These are phyloP conservation scores for Margaritifera margaritifera DNA, from an alignment of 2,888 invertebrate species.

Conservation along the genomic window DNA sequence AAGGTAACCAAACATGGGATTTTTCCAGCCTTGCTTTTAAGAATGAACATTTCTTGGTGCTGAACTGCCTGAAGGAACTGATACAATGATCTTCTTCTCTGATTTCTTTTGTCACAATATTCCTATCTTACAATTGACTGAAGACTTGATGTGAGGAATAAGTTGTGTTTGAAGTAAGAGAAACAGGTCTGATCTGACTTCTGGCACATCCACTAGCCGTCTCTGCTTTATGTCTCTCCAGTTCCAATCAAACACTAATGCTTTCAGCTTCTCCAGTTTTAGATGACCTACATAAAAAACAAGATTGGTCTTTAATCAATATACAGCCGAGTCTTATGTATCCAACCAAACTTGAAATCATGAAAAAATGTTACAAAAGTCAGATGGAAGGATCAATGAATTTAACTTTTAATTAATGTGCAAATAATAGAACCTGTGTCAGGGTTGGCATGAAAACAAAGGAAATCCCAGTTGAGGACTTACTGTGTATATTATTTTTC, in stretches of 20 bases:
- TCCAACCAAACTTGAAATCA: background rate
- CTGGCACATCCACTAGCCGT: conserved; percentile 61
- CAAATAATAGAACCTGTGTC: too few species aligned
- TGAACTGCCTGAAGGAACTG: background rate
- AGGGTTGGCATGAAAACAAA: too few species aligned
- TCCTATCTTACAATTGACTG: conserved; percentile 54
- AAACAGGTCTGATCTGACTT: conserved; percentile 52
- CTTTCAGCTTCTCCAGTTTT: conserved; percentile 49
- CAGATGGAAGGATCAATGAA: too few species aligned
- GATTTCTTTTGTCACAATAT: conserved; percentile 47
- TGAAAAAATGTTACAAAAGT: too few species aligned
- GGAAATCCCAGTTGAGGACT: too few species aligned
- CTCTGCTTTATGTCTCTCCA: conserved; percentile 65
- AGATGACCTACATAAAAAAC: conserved; percentile 51
- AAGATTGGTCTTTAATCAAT: background rate
- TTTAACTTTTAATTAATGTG: too few species aligned
- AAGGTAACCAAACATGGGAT: too few species aligned
- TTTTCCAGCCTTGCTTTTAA: too few species aligned
- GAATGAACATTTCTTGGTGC: too few species aligned
- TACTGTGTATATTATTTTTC: too few species aligned
- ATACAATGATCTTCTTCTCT: background rate
- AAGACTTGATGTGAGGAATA: conserved; percentile 49
- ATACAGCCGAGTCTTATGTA: background rate
- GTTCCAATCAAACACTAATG: conserved; percentile 66
- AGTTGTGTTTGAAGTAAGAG: conserved; percentile 46